A percentile compares a stretch with the other conserved stretches of the same genome.
Conservation (phyloP, 2,888 invertebrate genomes). For the Tubulanus polymorphus region DNA sequence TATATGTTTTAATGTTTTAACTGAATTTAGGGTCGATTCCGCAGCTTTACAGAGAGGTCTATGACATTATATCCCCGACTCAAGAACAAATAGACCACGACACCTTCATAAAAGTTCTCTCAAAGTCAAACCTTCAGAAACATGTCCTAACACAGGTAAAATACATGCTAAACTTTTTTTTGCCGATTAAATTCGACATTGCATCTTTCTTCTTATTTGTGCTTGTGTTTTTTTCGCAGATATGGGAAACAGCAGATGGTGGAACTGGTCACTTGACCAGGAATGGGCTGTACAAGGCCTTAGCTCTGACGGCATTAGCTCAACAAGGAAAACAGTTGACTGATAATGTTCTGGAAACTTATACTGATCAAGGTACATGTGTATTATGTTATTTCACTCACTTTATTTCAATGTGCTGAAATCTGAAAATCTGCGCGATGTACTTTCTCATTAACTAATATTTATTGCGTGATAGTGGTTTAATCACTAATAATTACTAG, state of each 20-base stretch:
- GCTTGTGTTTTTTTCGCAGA: conserved; percentile 34
- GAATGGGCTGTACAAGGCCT: conserved; percentile 52
- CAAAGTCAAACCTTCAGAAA: conserved; percentile 49
- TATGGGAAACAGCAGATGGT: conserved; percentile 52
- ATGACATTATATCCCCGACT: conserved; percentile 52
- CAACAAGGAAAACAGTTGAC: conserved; percentile 53
- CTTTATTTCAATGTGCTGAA: too few relatives aligned
- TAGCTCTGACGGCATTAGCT: conserved; percentile 52
- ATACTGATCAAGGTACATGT: conserved; percentile 47
- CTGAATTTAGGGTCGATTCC: conserved; percentile 53
- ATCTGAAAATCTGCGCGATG: too few relatives aligned
- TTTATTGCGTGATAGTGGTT: too few relatives aligned
- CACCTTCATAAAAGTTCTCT: conserved; percentile 48
- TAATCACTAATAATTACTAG: too few relatives aligned
- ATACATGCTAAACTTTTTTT: not conserved
- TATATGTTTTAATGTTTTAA: too few relatives aligned
- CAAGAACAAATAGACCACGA: conserved; percentile 53
- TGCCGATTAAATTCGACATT: too few relatives aligned
- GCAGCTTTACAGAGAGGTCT: conserved; percentile 51
- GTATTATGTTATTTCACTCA: too few relatives aligned
- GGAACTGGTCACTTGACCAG: conserved; percentile 47
- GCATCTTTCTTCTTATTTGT: not conserved
- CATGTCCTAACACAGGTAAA: conserved; percentile 46
- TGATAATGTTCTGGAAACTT: conserved; percentile 50
- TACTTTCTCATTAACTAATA: too few relatives aligned